Base-by-base conservation (phyloP, 2,113 vertebrate species). In the Rhodinocichla rosea region DNA sequence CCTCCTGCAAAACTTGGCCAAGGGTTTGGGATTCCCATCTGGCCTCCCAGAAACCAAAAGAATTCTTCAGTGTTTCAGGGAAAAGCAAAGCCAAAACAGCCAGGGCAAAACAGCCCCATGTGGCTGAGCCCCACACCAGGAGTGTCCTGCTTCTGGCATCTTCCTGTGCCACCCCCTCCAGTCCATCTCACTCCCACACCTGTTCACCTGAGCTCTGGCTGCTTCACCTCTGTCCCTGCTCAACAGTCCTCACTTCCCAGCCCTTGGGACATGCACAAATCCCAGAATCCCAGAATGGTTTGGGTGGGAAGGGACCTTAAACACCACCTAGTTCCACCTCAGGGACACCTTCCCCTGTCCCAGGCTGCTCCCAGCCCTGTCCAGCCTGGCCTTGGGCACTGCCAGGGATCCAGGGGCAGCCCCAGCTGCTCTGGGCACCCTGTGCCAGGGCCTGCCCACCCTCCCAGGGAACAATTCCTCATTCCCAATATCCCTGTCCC, bases 311-410 rank as follows among this genome's bases (percentile, higher is more conserved):
- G 11, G 28, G 30, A 53, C 4, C 24, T 8, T 45, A 14, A 40
- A 47, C 2, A 4, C 2, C n/a, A 19, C 10, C 2, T 2, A 7
- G 6, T 55, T 60, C 24, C 26, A 42, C 22, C 14, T 32, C 40
- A 83, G n/a, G n/a, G 55, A 45, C 63, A 55, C 4, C 10, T 83
- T 0, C 78, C 47, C 6, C 24, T 6, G 0, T 13, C 37, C 44
- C 60, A 59, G 10, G 44, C 0, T 8, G 37, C 8, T 53, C 53
- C 45, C 1, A 67, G 2, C 13, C 19, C 52, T 0, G 0, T 21
- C n/a, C 60, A 68, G 0, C 39, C 68, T 52, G 33, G 19, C 33
- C 39, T 82, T 26, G 87, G 45, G 0, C 53, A 75, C 18, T 45
- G 0, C 60, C 87, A 53, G 62, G 53, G 69, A 68, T 47, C 15